These are phyloP conservation scores for Toxotes chatareus DNA, from an alignment of 2,113 vertebrate genomes.

Conservation along the genomic window DNA sequence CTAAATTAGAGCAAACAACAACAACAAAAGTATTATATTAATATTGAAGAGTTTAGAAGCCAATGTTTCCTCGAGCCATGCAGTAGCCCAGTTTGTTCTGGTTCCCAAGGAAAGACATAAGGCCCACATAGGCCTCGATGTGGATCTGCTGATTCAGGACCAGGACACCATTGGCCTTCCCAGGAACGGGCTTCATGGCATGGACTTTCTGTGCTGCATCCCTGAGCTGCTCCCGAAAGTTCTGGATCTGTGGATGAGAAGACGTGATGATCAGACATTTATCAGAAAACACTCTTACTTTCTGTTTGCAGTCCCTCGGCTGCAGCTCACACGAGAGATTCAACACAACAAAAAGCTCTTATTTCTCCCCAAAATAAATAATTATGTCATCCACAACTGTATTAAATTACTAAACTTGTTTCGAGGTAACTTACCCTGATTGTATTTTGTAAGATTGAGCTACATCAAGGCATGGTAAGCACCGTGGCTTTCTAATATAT, in stretches of 20 bases:
- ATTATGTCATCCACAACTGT: background rate
- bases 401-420: background rate
- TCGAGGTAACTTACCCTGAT: background rate
- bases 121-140: constrained; percentile 85
- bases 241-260: constrained; percentile 82
- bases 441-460: too few species aligned
- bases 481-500: too few species aligned
- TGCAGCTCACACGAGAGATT: background rate
- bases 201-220: constrained; percentile 78
- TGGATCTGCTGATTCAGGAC: constrained; percentile 83
- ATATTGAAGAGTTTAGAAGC: constrained; percentile 80
- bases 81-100: constrained; percentile 89
- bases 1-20: background rate
- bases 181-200: constrained; percentile 71
- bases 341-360: too few species aligned
- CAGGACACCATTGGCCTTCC: constrained; percentile 79
- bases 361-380: background rate
- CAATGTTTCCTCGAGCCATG: constrained; percentile 85
- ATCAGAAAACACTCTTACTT: background rate
- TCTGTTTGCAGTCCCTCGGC: background rate
- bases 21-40: background rate
- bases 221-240: constrained; percentile 82
- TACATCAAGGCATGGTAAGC: too few species aligned
- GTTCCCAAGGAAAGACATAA: constrained; percentile 87
- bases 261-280: background rate